phyloP scores from a whole-genome alignment of 2,113 vertebrate genomes.

The Tauraco erythrolophus region DNA sequence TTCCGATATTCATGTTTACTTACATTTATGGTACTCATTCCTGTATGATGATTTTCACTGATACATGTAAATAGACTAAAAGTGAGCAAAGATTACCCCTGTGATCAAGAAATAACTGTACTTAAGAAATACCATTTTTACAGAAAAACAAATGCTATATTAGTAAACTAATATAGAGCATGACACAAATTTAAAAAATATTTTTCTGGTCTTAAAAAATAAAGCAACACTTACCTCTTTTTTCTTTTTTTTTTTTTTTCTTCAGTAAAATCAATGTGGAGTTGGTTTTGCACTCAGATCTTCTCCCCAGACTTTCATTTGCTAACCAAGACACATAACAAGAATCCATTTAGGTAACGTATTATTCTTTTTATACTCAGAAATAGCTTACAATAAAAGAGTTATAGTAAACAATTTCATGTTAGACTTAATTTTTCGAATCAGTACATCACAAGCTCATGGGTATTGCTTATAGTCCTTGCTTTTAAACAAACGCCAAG shows the following conservation, averaged over 20 bases:
- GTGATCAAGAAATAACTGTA: neutral
- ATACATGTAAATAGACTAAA: neutral
- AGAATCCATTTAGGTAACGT: neutral
- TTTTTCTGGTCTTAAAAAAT: neutral
- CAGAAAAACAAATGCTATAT: neutral
- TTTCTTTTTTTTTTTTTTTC: constrained; percentile 59
- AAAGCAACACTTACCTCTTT: constrained; percentile 51
- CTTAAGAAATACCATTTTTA: neutral
- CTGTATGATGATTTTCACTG: neutral
- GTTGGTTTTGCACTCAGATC: constrained; percentile 63
- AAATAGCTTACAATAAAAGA: neutral
- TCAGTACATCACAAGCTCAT: neutral
- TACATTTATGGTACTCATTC: neutral
- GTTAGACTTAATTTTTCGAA: neutral
- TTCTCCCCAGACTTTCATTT: constrained; percentile 58
- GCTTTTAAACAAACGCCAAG: neutral
- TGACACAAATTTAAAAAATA: neutral
- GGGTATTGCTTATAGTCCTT: neutral
- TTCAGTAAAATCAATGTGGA: constrained; percentile 47
- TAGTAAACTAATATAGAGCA: neutral
- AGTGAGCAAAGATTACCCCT: neutral
- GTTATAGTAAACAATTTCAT: neutral
- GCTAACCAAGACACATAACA: constrained; percentile 12
- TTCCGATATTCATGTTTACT: neutral
- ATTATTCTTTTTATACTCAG: neutral